Base-by-base conservation (phyloP, 1,140 invertebrate genomes). In the Drosophila lini region DNA sequence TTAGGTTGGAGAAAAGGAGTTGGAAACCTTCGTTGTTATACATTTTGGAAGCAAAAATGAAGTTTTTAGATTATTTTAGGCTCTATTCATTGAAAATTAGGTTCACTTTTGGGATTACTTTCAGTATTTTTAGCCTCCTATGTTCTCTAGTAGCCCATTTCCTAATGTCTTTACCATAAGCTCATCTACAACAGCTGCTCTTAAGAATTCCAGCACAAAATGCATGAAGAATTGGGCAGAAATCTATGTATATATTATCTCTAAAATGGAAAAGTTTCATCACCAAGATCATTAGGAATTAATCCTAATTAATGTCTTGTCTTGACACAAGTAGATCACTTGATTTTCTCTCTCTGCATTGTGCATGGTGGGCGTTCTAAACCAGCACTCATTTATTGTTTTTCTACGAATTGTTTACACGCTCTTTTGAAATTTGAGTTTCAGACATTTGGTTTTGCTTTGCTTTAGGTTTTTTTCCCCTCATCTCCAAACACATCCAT, bases 361-460 rank as follows among this genome's bases (percentile, higher is more conserved):
- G 5, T 32, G 34, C 16, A 16, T 67, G 68, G 81, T 84, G 81
- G 81, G 81, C 81, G 81, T 64, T 36, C 42, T n/a, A 56, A 73
- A 50, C 22, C 55, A 78, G 61, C 70, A 59, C 45, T 56, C 50
- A 75, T 82, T 79, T 70, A 75, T 82, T 64, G 55, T 63, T 68
- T 68, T 81, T 81, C 56, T 62, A 11, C 45, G 61, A 86, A 86
- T 57, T 85, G 69, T 81, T 85, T 84, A 74, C 74, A 63, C 25
- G 57, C 34, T 48, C 42, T 75, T 84, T 67, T 73, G 81, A 84
- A 77, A 84, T 80, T 80, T 77, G 81, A 83, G 76, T 84, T 80
- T 57, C 19, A 47, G 63, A 69, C 48, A 52, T 68, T 55, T 55
- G 52, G 52, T 2, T 10, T 38, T 22, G 32, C 34, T 38, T 53